phyloP scores from a whole-genome alignment of 2,113 vertebrate species.

The Morone saxatilis region DNA sequence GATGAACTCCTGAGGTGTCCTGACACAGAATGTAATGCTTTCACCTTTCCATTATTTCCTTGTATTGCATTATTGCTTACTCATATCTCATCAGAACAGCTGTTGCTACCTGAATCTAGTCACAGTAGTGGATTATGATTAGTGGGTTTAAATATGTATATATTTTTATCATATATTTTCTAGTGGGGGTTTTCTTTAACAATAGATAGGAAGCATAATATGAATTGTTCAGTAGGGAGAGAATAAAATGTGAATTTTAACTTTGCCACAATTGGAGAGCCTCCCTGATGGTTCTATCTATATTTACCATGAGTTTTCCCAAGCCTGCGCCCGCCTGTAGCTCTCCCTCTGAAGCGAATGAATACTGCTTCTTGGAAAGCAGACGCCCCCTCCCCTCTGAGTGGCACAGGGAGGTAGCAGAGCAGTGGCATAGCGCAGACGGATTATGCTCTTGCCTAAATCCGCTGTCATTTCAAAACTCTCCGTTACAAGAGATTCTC shows the following conservation, averaged over 20 bases:
- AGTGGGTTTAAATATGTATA: neutral
- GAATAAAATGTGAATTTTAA: neutral
- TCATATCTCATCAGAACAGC: neutral
- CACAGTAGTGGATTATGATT: neutral
- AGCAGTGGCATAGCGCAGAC: constrained; percentile 58
- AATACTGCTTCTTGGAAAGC: constrained; percentile 52
- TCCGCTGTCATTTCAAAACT: constrained; percentile 79
- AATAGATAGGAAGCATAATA: neutral
- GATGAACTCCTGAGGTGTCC: neutral
- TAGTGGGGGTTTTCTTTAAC: neutral
- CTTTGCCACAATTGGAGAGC: neutral
- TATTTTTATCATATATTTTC: neutral
- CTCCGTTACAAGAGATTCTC: constrained; percentile 75
- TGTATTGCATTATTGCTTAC: neutral
- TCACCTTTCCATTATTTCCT: neutral
- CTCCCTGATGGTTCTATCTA: constrained; percentile 1
- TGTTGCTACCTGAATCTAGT: neutral
- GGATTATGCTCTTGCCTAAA: constrained; percentile 76
- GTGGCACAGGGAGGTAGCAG: constrained; percentile 44
- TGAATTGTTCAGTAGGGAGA: neutral
- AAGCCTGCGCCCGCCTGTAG: constrained; percentile 23
- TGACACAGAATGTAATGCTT: neutral
- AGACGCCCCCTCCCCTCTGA: constrained; percentile 1
- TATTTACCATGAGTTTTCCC: constrained; percentile 41
- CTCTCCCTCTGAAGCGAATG: constrained; percentile 33